Percentiles rank a stretch among this genome's conserved stretches.
phyloP scores from a whole-genome alignment of 2,888 invertebrate genomes.

The Priocnemis perturbator region DNA sequence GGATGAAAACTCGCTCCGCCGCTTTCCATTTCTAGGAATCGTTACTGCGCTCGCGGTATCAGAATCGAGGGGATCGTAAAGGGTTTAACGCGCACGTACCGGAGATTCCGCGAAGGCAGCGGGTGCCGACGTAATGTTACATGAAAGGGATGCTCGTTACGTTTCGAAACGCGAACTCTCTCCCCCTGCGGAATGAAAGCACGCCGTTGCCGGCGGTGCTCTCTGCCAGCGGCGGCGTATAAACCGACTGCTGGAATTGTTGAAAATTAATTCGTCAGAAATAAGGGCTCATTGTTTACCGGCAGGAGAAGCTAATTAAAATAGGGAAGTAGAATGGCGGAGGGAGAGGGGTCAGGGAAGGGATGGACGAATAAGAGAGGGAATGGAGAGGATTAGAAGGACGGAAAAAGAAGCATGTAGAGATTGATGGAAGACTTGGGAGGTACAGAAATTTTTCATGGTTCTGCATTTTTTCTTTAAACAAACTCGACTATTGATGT shows the following conservation, averaged over 20 bases:
- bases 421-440: not conserved
- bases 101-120: constrained; percentile 28
- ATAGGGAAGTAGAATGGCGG: too few relatives aligned
- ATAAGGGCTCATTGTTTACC: constrained; percentile 57
- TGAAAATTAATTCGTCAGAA: constrained; percentile 63
- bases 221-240: constrained; percentile 9
- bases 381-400: not conserved
- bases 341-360: constrained; percentile 2
- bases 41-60: constrained; percentile 25
- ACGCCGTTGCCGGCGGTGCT: constrained; percentile 8
- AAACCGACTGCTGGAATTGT: constrained; percentile 41
- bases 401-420: not conserved
- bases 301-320: constrained; percentile 53
- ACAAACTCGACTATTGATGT: too few relatives aligned
- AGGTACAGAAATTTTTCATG: not conserved
- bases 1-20: not conserved
- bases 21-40: constrained; percentile 1
- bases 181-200: constrained; percentile 40
- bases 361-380: not conserved
- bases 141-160: constrained; percentile 53
- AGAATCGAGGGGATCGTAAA: constrained; percentile 16
- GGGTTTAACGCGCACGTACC: constrained; percentile 27
- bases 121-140: constrained; percentile 31
- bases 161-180: constrained; percentile 20
- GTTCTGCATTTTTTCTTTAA: too few relatives aligned